Conservation (phyloP, 2,888 invertebrate species). For the Amiota communis region DNA sequence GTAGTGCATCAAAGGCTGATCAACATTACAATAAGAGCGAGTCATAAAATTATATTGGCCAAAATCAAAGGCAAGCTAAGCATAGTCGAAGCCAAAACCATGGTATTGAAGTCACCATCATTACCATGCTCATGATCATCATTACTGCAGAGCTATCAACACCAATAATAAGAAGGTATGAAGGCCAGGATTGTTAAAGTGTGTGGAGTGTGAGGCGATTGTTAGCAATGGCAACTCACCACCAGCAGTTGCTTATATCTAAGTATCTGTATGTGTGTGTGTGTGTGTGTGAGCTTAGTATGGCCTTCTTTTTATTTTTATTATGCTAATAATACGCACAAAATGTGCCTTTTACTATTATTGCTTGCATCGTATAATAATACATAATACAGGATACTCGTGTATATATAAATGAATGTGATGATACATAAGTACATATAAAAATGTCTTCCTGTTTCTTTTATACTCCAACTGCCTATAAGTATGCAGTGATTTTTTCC, state of each 20-base stretch:
- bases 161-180: not conserved
- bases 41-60: conserved; percentile 65
- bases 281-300: conserved; percentile 14
- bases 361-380: conserved; percentile 44
- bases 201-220: no score
- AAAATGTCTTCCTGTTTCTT: not conserved
- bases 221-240: not conserved
- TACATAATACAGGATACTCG: not conserved
- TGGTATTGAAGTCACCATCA: no score
- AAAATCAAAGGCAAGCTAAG: conserved; percentile 37
- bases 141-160: not conserved
- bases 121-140: conserved; percentile 10
- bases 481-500: conserved; percentile 62
- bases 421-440: not conserved
- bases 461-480: conserved; percentile 53
- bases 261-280: not conserved
- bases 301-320: conserved; percentile 61
- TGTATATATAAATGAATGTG: conserved; percentile 23
- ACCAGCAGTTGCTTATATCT: not conserved
- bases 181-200: no score
- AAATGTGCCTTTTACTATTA: conserved; percentile 60
- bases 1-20: conserved; percentile 18
- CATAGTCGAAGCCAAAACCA: no score
- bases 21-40: conserved; percentile 56
- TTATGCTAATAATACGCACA: conserved; percentile 71